These are phyloP conservation scores for Erebia palarica DNA, from an alignment of 2,888 invertebrate genomes.

Conservation along the genomic window DNA sequence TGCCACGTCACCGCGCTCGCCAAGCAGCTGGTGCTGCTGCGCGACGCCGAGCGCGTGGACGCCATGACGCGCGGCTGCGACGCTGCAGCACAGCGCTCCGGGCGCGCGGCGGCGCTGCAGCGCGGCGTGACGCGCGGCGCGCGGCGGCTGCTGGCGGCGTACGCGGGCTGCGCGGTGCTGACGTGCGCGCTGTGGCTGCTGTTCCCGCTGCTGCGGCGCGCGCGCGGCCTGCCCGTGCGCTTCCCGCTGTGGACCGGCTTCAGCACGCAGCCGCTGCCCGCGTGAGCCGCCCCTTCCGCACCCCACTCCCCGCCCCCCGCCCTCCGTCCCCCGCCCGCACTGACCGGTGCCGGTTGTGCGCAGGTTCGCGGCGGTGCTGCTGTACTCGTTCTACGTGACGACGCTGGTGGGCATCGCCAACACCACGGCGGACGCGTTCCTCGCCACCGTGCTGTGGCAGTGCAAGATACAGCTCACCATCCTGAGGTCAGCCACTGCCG, in stretches of 20 bases:
- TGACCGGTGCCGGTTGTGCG: not conserved
- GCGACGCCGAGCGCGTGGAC: conserved; percentile 49
- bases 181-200: conserved; percentile 66
- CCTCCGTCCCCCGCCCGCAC: not conserved
- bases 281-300: conserved; percentile 24
- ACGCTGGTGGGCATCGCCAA: conserved; percentile 74
- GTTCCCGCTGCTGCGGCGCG: conserved; percentile 52
- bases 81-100: conserved; percentile 45
- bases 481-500: conserved; percentile 51
- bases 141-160: conserved; percentile 43
- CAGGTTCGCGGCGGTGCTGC: conserved; percentile 59
- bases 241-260: conserved; percentile 52
- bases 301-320: not conserved
- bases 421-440: conserved; percentile 75
- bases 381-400: conserved; percentile 69
- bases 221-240: conserved; percentile 49
- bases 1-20: conserved; percentile 71
- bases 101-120: conserved; percentile 56
- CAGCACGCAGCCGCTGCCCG: conserved; percentile 34
- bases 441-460: conserved; percentile 67
- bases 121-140: conserved; percentile 61
- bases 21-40: conserved; percentile 66
- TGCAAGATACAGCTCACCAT: conserved; percentile 66
- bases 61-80: conserved; percentile 47
- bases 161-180: conserved; percentile 57